These are phyloP conservation scores for Nanorana parkeri DNA, from an alignment of 2,113 vertebrate species.

Conservation along the genomic window DNA sequence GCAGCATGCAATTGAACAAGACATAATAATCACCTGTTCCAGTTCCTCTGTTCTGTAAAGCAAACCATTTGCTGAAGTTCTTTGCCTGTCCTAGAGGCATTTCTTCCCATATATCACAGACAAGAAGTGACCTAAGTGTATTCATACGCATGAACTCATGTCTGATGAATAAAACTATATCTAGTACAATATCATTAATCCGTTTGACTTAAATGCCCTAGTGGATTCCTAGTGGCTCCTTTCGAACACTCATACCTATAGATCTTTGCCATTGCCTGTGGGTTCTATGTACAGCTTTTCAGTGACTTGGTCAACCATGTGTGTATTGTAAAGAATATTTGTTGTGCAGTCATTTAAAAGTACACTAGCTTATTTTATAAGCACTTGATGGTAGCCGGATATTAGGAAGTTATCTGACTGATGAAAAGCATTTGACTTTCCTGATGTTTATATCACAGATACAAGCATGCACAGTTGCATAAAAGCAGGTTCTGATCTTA, in stretches of 20 bases:
- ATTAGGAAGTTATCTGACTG: too few species aligned
- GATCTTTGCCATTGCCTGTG: background rate
- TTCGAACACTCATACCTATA: background rate
- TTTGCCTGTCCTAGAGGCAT: background rate
- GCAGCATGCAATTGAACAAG: background rate
- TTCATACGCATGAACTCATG: background rate
- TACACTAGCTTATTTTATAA: too few species aligned
- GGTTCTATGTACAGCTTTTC: background rate
- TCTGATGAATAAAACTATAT: slow-evolving; percentile 2
- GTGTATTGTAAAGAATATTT: too few species aligned
- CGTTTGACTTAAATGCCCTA: background rate
- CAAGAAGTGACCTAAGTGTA: slow-evolving; percentile 2
- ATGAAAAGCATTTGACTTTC: too few species aligned
- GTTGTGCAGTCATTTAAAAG: too few species aligned
- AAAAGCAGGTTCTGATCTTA: too few species aligned
- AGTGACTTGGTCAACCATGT: too few species aligned
- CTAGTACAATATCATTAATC: background rate
- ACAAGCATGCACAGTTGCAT: too few species aligned
- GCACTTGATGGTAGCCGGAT: too few species aligned
- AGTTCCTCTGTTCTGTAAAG: background rate
- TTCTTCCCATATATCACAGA: background rate
- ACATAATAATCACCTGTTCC: background rate
- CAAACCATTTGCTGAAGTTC: background rate
- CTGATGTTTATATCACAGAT: too few species aligned
- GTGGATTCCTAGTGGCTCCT: background rate